Conservation (phyloP, 2,888 invertebrate genomes). For the Margaritifera margaritifera region DNA sequence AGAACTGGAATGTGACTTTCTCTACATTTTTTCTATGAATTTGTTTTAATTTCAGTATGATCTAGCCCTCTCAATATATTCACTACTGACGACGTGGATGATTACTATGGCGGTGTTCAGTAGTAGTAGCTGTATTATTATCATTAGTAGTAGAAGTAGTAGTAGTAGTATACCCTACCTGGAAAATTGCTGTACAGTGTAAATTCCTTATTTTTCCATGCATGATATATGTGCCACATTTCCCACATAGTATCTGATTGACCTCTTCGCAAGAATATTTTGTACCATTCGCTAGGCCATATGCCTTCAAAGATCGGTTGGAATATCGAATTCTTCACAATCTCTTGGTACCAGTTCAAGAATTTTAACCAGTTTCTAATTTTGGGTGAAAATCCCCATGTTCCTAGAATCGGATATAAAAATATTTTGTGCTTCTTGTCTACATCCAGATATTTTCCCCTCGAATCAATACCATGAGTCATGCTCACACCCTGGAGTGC, state of each 20-base stretch:
- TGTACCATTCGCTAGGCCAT: constrained; percentile 54
- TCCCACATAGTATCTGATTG: constrained; percentile 57
- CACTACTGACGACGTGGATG: too few relatives aligned
- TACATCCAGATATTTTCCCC: constrained; percentile 22
- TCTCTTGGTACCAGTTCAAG: constrained; percentile 43
- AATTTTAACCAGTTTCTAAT: constrained; percentile 44
- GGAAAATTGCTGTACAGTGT: constrained; percentile 50
- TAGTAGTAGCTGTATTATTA: too few relatives aligned
- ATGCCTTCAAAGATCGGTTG: constrained; percentile 53
- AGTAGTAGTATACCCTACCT: too few relatives aligned
- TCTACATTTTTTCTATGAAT: too few relatives aligned
- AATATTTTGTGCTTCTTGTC: constrained; percentile 38
- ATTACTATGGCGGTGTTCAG: too few relatives aligned
- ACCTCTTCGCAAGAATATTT: constrained; percentile 28
- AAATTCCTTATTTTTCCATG: constrained; percentile 43
- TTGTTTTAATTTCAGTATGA: too few relatives aligned
- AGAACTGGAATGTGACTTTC: too few relatives aligned
- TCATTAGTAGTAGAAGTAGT: too few relatives aligned
- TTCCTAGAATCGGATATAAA: constrained; percentile 51
- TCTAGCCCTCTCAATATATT: too few relatives aligned
- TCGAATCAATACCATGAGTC: constrained; percentile 39
- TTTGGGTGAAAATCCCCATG: constrained; percentile 60
- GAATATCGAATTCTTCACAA: constrained; percentile 30
- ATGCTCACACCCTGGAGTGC: constrained; percentile 49
- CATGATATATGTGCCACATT: constrained; percentile 63